phyloP scores from a whole-genome alignment of 2,888 invertebrate species.

The Leucophenga maculata region DNA sequence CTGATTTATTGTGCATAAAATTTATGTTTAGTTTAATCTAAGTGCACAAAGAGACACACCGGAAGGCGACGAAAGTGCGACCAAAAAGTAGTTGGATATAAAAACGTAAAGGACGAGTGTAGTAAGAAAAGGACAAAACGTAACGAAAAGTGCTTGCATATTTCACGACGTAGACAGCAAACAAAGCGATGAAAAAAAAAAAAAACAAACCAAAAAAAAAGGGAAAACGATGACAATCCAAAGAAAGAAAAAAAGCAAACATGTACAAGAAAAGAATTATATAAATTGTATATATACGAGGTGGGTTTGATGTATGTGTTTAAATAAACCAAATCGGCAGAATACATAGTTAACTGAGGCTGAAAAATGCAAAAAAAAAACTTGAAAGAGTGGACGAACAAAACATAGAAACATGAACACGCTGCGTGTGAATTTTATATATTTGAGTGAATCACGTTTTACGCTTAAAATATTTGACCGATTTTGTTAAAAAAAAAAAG shows the following conservation, averaged over 20 bases:
- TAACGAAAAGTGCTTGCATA: slow-evolving; percentile 29
- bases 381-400: no score
- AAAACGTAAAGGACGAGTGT: no score
- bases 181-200: slow-evolving; percentile 28
- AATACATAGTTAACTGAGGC: no score
- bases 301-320: neutral
- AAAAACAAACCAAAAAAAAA: slow-evolving; percentile 37
- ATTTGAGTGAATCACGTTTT: no score
- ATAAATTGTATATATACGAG: neutral
- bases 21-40: slow-evolving; percentile 67
- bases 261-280: neutral
- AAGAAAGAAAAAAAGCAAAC: neutral
- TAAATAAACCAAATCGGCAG: no score
- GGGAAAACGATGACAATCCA: slow-evolving; percentile 20
- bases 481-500: no score
- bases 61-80: neutral
- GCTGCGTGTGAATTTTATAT: no score
- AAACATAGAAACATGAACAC: no score
- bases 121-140: slow-evolving; percentile 10
- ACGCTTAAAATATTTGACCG: no score
- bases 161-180: slow-evolving; percentile 34
- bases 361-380: no score
- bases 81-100: slow-evolving; percentile 6
- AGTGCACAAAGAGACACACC: slow-evolving; percentile 46
- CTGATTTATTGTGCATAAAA: slow-evolving; percentile 62